phyloP scores from a whole-genome alignment of 1,140 invertebrate species.

The Drosophila virilis region DNA sequence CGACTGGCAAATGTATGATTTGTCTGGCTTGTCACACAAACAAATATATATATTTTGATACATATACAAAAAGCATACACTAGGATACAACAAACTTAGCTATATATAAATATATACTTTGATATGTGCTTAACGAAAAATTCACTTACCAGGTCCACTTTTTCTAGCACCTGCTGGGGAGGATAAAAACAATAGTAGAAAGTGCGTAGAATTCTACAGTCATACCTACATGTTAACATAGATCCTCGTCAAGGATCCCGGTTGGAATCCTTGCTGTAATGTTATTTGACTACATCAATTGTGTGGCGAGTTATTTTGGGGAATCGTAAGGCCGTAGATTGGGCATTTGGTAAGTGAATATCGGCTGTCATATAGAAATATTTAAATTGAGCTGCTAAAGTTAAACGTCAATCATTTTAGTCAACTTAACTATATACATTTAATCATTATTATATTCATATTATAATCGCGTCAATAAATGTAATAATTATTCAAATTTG shows the following conservation, averaged over 20 bases:
- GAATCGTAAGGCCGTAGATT: no score
- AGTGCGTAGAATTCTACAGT: background rate
- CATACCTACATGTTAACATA: background rate
- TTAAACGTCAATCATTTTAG: background rate
- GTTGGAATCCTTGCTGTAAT: no score
- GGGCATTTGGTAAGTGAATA: no score
- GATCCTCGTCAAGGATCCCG: no score
- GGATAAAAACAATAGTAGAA: no score
- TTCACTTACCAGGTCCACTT: no score
- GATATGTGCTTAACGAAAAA: no score
- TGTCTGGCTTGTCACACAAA: background rate
- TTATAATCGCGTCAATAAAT: slow-evolving; percentile 46
- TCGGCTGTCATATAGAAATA: background rate
- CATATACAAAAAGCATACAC: background rate
- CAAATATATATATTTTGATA: background rate
- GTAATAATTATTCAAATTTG: slow-evolving; percentile 28
- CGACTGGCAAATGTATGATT: background rate
- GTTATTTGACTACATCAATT: no score
- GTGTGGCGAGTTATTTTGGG: no score
- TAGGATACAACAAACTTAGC: background rate
- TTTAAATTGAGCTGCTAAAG: background rate
- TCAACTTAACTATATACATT: slow-evolving; percentile 22
- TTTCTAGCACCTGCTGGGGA: no score
- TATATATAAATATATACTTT: no score
- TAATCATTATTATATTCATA: slow-evolving; percentile 35